Evolutionary conservation across 2,797 vertebrate genomes (phyloP).

Genomic region (Sparidentex hasta): DNA sequence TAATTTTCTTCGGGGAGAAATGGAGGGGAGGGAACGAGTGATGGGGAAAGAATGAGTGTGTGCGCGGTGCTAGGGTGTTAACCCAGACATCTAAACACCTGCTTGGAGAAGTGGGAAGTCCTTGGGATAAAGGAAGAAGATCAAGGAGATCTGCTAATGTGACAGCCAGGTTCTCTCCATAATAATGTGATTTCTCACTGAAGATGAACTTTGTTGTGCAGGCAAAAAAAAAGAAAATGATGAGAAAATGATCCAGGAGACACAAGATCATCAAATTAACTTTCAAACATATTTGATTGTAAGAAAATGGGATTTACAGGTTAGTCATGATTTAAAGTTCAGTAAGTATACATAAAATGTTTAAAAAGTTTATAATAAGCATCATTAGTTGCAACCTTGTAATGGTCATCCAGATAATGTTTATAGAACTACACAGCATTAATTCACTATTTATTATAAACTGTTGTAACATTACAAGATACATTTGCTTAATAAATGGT

Average conservation of each 20-base stretch:
- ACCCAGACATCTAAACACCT: constrained; percentile 72
- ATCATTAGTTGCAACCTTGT: too few relatives aligned
- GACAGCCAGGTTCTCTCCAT: constrained; percentile 25
- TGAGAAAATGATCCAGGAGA: neutral
- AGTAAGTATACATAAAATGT: neutral
- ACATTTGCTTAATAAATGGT: neutral
- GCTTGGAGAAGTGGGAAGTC: constrained; percentile 69
- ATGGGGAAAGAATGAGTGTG: constrained; percentile 60
- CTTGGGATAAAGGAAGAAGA: constrained; percentile 52
- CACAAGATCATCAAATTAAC: neutral
- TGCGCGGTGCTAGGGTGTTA: constrained; percentile 51
- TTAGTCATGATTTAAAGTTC: neutral
- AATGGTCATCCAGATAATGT: too few relatives aligned
- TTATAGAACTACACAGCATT: too few relatives aligned
- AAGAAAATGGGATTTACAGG: neutral
- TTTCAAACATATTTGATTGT: neutral
- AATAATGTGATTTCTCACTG: constrained; percentile 22
- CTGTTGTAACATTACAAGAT: too few relatives aligned
- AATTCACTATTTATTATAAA: too few relatives aligned
- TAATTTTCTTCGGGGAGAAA: constrained; percentile 87
- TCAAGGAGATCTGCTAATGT: constrained; percentile 33
- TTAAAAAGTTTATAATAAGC: neutral
- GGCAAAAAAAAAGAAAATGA: neutral
- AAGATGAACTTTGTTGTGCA: constrained; percentile 16
- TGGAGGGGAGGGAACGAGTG: constrained; percentile 67